Percentiles rank a stretch among this genome's conserved stretches.
Conservation (phyloP, 2,113 vertebrate genomes). For the Bubo scandiacus region DNA sequence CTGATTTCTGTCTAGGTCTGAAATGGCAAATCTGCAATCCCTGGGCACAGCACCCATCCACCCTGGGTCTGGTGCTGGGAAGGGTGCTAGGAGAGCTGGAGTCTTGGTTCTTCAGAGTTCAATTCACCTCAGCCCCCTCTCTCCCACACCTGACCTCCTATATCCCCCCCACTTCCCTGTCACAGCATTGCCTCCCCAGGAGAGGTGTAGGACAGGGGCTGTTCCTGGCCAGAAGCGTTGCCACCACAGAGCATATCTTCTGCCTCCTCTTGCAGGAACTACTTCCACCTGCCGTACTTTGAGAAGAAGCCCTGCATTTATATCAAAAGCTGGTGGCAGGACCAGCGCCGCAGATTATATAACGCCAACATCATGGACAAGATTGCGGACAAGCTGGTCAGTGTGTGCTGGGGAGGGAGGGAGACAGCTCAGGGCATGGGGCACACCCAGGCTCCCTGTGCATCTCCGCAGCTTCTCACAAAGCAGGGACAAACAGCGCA, state of each 20-base stretch:
- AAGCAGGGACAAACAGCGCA: background rate
- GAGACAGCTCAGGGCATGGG: background rate
- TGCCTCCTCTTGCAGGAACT: conserved; percentile 81
- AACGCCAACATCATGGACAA: conserved; percentile 95
- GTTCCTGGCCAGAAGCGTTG: accelerated
- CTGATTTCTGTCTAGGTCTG: background rate
- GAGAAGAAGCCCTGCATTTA: conserved; percentile 95
- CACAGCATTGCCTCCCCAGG: accelerated
- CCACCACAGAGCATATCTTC: accelerated
- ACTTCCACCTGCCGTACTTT: conserved; percentile 94
- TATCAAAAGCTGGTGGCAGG: conserved; percentile 97
- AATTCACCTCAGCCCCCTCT: background rate
- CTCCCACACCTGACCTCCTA: accelerated
- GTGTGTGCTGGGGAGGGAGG: background rate
- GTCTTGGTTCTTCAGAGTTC: background rate
- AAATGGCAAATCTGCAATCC: background rate
- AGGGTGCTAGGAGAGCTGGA: background rate
- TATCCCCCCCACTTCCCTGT: too few relatives aligned
- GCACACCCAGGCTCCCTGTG: background rate
- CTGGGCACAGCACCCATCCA: background rate
- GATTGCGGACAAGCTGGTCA: conserved; percentile 91
- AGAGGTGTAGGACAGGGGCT: background rate
- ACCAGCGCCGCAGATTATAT: conserved; percentile 91
- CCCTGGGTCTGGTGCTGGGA: background rate
- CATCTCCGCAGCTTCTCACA: background rate